Evolutionary conservation across 2,113 vertebrate genomes (phyloP).

Genomic region (Scortum barcoo): DNA sequence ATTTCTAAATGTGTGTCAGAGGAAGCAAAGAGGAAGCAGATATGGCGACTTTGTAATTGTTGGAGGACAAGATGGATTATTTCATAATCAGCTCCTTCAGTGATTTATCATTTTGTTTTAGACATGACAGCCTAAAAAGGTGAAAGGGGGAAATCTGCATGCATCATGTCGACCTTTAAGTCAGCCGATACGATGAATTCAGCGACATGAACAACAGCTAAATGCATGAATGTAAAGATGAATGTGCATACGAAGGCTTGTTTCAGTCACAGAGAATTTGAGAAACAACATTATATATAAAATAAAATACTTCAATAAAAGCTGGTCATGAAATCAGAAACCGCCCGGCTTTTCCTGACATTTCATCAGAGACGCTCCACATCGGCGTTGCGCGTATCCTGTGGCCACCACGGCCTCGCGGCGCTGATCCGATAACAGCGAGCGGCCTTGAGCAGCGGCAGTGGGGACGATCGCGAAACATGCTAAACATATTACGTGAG

Average conservation of each 20-base stretch:
- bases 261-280: neutral
- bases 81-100: neutral
- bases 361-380: constrained; percentile 42
- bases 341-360: constrained; percentile 20
- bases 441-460: constrained; percentile 72
- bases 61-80: neutral
- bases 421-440: constrained; percentile 55
- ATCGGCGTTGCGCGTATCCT: constrained; percentile 48
- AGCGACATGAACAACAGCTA: neutral
- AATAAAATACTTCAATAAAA: constrained; percentile 51
- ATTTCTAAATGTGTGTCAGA: neutral
- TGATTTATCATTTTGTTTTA: neutral
- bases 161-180: neutral
- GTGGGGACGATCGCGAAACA: constrained; percentile 51
- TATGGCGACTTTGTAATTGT: neutral
- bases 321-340: constrained; percentile 58
- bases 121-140: neutral
- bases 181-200: neutral
- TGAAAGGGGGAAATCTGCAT: too few species aligned
- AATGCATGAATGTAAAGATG: neutral
- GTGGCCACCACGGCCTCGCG: constrained; percentile 34
- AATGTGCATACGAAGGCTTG: neutral
- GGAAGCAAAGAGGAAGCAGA: neutral
- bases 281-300: constrained; percentile 11
- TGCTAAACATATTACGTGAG: constrained; percentile 82